Evolutionary conservation across 2,888 invertebrate species (phyloP).

Genomic region (Agrotis puta): DNA sequence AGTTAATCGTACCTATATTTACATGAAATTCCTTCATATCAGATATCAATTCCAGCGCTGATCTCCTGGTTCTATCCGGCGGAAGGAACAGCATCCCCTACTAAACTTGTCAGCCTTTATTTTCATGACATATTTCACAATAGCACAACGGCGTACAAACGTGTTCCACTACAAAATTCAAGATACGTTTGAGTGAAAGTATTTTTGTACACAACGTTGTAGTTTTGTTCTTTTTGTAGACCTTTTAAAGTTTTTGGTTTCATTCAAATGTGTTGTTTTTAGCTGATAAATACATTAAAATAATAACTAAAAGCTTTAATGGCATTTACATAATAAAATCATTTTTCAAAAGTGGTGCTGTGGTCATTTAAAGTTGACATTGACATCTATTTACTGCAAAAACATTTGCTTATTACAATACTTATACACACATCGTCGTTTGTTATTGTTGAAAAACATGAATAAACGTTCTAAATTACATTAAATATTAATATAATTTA

Average conservation of each 20-base stretch:
- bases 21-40: constrained; percentile 4
- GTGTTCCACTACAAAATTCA: constrained; percentile 76
- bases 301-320: not conserved
- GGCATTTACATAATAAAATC: not conserved
- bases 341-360: not conserved
- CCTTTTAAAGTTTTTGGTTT: not conserved
- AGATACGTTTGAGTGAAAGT: constrained; percentile 69
- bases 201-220: constrained; percentile 44
- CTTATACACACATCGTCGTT: not conserved
- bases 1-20: not conserved
- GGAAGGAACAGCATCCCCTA: constrained; percentile 64
- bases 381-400: not conserved
- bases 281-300: not conserved
- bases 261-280: not conserved
- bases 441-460: not conserved
- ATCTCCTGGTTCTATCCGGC: constrained; percentile 69
- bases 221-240: constrained; percentile 15
- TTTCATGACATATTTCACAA: constrained; percentile 86
- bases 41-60: constrained; percentile 40
- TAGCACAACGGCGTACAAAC: constrained; percentile 71
- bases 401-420: not conserved
- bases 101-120: constrained; percentile 78
- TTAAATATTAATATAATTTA: constrained; percentile 52
- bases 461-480: constrained; percentile 38
- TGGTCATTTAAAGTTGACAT: not conserved